Conservation (phyloP, 2,888 invertebrate species). For the Seladonia tumulorum region DNA sequence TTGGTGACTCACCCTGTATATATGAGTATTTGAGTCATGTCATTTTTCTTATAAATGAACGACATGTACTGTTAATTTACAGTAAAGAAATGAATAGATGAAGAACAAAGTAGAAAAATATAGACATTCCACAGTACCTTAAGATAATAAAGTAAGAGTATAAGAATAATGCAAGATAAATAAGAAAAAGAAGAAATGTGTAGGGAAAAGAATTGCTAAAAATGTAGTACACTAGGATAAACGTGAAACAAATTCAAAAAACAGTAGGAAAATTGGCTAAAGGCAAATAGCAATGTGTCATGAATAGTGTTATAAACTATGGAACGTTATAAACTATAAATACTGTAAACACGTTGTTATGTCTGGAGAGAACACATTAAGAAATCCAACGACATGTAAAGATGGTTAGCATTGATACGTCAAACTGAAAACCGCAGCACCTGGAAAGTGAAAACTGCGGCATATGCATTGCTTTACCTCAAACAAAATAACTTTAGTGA, state of each 20-base stretch:
- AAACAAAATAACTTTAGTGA: not conserved
- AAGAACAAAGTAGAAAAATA: too few species aligned
- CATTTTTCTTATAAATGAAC: too few species aligned
- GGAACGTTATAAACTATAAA: not conserved
- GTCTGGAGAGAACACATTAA: not conserved
- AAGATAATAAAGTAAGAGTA: too few species aligned
- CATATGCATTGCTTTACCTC: conserved; percentile 1
- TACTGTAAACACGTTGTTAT: not conserved
- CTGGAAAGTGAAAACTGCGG: conserved; percentile 5
- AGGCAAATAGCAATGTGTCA: not conserved
- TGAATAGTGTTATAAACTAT: not conserved
- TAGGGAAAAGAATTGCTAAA: too few species aligned
- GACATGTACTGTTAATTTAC: too few species aligned
- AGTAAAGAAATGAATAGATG: too few species aligned
- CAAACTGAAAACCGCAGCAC: not conserved
- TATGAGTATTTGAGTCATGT: too few species aligned
- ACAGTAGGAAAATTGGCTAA: not conserved
- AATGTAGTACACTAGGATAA: too few species aligned
- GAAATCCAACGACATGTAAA: not conserved
- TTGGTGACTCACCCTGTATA: too few species aligned
- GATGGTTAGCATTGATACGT: not conserved
- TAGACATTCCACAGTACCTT: too few species aligned
- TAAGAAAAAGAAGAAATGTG: too few species aligned
- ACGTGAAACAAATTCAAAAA: not conserved
- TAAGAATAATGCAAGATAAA: too few species aligned